Conservation (phyloP, 2,888 invertebrate genomes). For the Acronicta psi region DNA sequence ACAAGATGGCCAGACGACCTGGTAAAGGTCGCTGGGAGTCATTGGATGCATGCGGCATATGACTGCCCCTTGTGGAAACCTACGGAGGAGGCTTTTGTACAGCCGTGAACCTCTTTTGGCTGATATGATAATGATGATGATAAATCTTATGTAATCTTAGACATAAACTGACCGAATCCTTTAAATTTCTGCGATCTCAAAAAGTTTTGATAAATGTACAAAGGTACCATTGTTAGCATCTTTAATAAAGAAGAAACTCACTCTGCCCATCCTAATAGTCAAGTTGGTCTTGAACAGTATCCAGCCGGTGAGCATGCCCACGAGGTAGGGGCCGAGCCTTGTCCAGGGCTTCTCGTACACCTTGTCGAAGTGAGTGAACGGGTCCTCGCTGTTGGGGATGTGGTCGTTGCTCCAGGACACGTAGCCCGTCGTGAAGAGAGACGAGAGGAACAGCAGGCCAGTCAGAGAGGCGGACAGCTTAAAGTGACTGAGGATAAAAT, state of each 20-base stretch:
- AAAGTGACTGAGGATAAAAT: conserved; percentile 90
- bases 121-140: no score
- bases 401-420: conserved; percentile 94
- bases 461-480: conserved; percentile 92
- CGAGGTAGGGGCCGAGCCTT: conserved; percentile 94
- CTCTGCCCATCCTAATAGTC: conserved; percentile 92
- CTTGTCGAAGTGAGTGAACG: conserved; percentile 95
- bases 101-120: no score
- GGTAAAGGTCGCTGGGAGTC: no score
- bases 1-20: no score
- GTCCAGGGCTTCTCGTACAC: conserved; percentile 97
- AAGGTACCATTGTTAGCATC: neutral
- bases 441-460: conserved; percentile 91
- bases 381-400: conserved; percentile 94
- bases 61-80: no score
- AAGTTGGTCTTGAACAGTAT: conserved; percentile 94
- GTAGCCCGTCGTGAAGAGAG: conserved; percentile 94
- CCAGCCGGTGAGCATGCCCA: conserved; percentile 96
- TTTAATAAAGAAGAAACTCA: conserved; percentile 65
- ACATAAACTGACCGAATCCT: no score
- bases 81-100: no score
- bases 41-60: no score
- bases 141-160: no score
- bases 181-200: no score
- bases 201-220: no score